phyloP scores from a whole-genome alignment of 2,888 invertebrate species.

The Lepidocyrtoides sp. region DNA sequence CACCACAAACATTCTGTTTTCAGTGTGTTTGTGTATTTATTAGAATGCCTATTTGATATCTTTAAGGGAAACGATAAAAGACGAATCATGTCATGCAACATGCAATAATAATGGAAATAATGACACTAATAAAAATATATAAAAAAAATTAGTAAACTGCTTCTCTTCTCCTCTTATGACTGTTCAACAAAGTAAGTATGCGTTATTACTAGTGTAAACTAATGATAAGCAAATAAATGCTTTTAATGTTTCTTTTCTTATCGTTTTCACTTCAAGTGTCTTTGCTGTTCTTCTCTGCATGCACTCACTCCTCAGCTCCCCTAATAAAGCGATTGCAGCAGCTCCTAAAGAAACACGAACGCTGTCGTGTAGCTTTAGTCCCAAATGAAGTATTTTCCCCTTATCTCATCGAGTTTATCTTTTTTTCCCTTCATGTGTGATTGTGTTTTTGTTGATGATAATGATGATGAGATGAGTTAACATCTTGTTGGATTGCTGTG shows the following conservation, averaged over 20 bases:
- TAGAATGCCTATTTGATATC: too few species aligned
- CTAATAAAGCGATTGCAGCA: slow-evolving; percentile 27
- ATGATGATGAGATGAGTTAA: slow-evolving; percentile 35
- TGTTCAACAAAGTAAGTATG: background rate
- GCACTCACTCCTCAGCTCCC: background rate
- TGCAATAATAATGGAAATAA: slow-evolving; percentile 50
- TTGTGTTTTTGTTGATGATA: background rate
- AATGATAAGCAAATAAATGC: slow-evolving; percentile 1
- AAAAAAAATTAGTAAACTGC: slow-evolving; percentile 5
- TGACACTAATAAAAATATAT: slow-evolving; percentile 10
- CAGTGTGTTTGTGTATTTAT: background rate
- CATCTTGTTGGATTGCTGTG: slow-evolving; percentile 36
- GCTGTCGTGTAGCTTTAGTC: slow-evolving; percentile 24
- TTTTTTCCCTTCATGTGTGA: slow-evolving; percentile 19
- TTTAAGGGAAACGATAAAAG: slow-evolving; percentile 54
- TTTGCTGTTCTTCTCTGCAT: background rate
- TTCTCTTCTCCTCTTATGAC: background rate
- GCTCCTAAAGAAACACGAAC: slow-evolving; percentile 33
- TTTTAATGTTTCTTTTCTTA: slow-evolving; percentile 35
- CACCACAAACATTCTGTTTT: background rate
- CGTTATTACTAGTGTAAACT: slow-evolving; percentile 35
- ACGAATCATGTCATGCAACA: slow-evolving; percentile 51
- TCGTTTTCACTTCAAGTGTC: slow-evolving; percentile 48
- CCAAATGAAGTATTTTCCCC: slow-evolving; percentile 4
- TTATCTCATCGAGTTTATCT: slow-evolving; percentile 23